These are phyloP conservation scores for Stenotaenia linearis DNA, from an alignment of 2,888 invertebrate genomes.

Conservation along the genomic window DNA sequence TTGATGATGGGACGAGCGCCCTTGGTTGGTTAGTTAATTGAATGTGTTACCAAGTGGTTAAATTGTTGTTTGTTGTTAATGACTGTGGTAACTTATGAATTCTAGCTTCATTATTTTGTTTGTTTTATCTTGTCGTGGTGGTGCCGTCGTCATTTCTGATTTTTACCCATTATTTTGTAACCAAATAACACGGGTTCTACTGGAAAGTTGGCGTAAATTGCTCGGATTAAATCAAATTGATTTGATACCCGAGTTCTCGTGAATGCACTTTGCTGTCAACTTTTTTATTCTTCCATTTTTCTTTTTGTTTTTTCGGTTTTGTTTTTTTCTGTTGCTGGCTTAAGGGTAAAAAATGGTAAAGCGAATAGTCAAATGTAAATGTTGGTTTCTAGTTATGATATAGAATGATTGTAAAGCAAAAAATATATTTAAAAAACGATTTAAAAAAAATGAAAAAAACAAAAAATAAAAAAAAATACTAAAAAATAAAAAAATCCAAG, in stretches of 20 bases:
- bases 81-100: not conserved
- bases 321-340: not conserved
- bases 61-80: slow-evolving; percentile 34
- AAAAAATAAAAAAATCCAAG: not conserved
- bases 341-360: not conserved
- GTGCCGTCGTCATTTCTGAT: no score
- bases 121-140: not conserved
- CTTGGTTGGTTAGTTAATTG: no score
- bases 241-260: no score
- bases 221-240: not conserved
- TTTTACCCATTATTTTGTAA: no score
- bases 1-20: slow-evolving; percentile 34
- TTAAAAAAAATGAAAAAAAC: not conserved
- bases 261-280: no score
- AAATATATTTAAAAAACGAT: not conserved
- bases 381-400: not conserved
- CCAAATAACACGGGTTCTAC: not conserved
- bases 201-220: no score
- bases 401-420: not conserved
- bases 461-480: not conserved
- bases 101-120: not conserved
- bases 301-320: not conserved
- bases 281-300: no score
- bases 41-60: slow-evolving; percentile 36
- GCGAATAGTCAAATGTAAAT: slow-evolving; percentile 6